These are phyloP conservation scores for Periparus ater DNA, from an alignment of 2,797 vertebrate genomes.

Conservation along the genomic window DNA sequence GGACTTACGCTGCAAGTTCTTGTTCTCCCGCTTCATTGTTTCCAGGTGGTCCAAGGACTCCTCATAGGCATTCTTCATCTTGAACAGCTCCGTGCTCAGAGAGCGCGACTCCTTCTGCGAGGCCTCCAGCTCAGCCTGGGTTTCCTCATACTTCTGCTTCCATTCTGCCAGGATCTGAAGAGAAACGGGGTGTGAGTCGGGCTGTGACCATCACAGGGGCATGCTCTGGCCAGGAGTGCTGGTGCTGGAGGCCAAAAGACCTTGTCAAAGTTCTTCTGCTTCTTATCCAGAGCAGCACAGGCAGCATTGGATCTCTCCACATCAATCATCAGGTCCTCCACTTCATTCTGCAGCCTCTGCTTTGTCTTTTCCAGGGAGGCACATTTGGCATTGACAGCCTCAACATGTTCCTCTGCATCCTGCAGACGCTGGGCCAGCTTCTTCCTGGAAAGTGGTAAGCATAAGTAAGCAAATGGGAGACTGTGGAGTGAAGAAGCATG, in stretches of 20 bases:
- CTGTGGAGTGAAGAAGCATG: neutral
- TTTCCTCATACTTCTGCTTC: constrained; percentile 84
- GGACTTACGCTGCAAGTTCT: constrained; percentile 79
- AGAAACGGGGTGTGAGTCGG: neutral
- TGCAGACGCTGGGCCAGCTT: constrained; percentile 81
- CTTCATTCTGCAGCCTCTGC: constrained; percentile 86
- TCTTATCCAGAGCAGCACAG: constrained; percentile 87
- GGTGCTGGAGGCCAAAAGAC: neutral
- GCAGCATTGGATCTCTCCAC: constrained; percentile 85
- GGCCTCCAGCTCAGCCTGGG: constrained; percentile 82
- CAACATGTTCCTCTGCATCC: constrained; percentile 83
- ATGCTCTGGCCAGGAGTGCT: neutral
- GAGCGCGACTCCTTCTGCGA: constrained; percentile 86
- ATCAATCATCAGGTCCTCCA: constrained; percentile 91
- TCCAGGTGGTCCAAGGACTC: constrained; percentile 88
- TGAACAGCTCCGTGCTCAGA: constrained; percentile 88
- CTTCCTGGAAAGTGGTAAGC: constrained; percentile 75
- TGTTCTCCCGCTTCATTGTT: constrained; percentile 85
- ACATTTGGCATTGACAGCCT: constrained; percentile 78
- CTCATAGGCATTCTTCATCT: constrained; percentile 90
- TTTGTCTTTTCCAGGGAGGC: constrained; percentile 82
- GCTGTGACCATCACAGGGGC: neutral
- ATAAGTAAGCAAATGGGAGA: neutral
- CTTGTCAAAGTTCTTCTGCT: constrained; percentile 84
- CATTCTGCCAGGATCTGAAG: constrained; percentile 18